Evolutionary conservation across 1,140 invertebrate species (phyloP), one percentile per base, ranked within the genome.

Genomic region (Lordiphosa mommai): DNA sequence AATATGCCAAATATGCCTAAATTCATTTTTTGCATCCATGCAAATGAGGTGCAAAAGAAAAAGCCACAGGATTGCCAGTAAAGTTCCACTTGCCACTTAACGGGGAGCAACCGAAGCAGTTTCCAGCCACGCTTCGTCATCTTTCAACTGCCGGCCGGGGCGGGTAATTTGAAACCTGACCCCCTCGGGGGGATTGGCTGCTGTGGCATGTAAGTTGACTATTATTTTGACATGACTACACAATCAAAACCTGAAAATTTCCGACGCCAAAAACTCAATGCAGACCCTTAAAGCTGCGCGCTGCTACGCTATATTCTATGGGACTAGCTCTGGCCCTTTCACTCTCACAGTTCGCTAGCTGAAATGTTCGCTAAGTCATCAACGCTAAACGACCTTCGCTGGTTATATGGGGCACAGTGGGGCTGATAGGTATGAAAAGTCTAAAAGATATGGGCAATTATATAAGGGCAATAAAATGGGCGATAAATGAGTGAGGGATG

Each of bases 171-270:
- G 40, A 43, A 20, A 43, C 40, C 14, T 8, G n/a, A n/a, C 9
- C 20, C 20, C 16, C 16, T n/a, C 4, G 32, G 43, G 64, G 71
- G 40, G 34, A 44, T 46, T 55, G 47, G 34, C 61, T 52, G 29
- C 44, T 80, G 82, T 63, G 84, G 82, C 74, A 86, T 86, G 80
- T 86, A 84, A 87, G 84, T 87, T 86, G 84, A 87, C 84, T 87
- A 87, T 87, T 87, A 87, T 87, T 87, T 74, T 87, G 84, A 87
- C 84, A 87, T 87, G 77, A 80, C 77, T 84, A 87, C 84, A 87
- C 77, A 87, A 87, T 84, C 84, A 87, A 80, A 87, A 80, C 77
- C 77, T 70, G 77, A 63, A 87, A 76, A 84, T 79, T 84, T 87
- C 53, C 76, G 56, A 49, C 55, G 60, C 61, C 23, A 27, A 5